These are phyloP conservation scores for Orussus abietinus DNA, from an alignment of 1,140 invertebrate species.

Conservation along the genomic window DNA sequence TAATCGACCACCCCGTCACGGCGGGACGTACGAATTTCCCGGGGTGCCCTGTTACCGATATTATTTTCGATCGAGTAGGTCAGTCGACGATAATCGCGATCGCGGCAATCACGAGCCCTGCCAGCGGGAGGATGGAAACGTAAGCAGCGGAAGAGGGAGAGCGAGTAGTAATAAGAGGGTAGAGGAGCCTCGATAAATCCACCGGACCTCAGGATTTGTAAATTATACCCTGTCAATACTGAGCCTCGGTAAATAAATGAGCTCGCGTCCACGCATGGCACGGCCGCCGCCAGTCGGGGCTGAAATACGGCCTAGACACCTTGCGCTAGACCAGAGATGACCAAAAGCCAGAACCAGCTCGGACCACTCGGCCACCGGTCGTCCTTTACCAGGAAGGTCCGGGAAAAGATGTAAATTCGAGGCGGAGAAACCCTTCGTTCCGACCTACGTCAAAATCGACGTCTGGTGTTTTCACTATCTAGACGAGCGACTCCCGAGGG, in stretches of 20 bases:
- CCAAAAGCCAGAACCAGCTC: too few species aligned
- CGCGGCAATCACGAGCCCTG: constrained; percentile 29
- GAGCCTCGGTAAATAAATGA: constrained; percentile 44
- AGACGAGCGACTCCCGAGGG: too few species aligned
- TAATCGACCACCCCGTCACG: too few species aligned
- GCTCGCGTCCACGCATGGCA: constrained; percentile 38
- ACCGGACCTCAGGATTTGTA: constrained; percentile 53
- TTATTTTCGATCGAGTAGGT: constrained; percentile 46
- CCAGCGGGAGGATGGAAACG: constrained; percentile 39
- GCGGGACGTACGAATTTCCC: constrained; percentile 25
- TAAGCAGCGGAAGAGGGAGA: constrained; percentile 22
- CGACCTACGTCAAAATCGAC: too few species aligned
- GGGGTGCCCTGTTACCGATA: constrained; percentile 10
- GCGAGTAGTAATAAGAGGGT: constrained; percentile 52
- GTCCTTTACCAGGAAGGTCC: too few species aligned
- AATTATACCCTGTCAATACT: constrained; percentile 54
- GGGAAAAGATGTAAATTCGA: too few species aligned
- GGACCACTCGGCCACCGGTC: too few species aligned
- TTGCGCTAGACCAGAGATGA: too few species aligned
- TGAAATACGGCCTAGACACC: too few species aligned
- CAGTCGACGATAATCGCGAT: constrained; percentile 38
- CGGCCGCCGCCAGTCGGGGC: too few species aligned
- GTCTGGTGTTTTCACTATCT: too few species aligned
- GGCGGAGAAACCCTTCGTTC: too few species aligned
- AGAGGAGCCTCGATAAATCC: constrained; percentile 54